phyloP scores from a whole-genome alignment of 2,888 invertebrate genomes.

The Andrena minutula region DNA sequence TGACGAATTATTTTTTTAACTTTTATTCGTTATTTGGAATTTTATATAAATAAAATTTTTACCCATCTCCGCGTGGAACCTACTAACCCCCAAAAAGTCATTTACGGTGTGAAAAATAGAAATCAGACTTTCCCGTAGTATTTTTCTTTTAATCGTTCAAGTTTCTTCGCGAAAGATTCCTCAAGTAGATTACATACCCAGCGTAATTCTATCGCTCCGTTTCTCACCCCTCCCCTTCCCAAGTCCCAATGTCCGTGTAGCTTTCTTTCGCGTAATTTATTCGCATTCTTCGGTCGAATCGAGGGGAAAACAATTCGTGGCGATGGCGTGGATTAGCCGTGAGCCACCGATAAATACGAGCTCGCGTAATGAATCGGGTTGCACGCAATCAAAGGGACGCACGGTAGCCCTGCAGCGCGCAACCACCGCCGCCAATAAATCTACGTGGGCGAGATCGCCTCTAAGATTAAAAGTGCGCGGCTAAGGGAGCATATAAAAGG shows the following conservation, averaged over 20 bases:
- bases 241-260: background rate
- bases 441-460: constrained; percentile 72
- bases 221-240: background rate
- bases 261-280: constrained; percentile 9
- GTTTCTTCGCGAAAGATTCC: no score
- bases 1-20: no score
- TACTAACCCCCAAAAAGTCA: no score
- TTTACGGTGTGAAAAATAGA: no score
- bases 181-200: background rate
- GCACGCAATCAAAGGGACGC: constrained; percentile 53
- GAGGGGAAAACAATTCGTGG: constrained; percentile 42
- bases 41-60: no score
- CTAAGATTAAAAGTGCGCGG: constrained; percentile 71
- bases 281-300: constrained; percentile 10
- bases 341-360: constrained; percentile 53
- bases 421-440: constrained; percentile 70
- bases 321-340: constrained; percentile 41
- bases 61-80: no score
- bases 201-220: background rate
- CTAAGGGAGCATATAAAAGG: constrained; percentile 48
- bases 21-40: no score
- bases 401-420: constrained; percentile 60
- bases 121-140: no score
- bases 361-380: constrained; percentile 50
- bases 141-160: no score